Evolutionary conservation across 2,888 invertebrate species (phyloP), one percentile per base, ranked within the genome.

Genomic region (Synergus umbraculus): DNA sequence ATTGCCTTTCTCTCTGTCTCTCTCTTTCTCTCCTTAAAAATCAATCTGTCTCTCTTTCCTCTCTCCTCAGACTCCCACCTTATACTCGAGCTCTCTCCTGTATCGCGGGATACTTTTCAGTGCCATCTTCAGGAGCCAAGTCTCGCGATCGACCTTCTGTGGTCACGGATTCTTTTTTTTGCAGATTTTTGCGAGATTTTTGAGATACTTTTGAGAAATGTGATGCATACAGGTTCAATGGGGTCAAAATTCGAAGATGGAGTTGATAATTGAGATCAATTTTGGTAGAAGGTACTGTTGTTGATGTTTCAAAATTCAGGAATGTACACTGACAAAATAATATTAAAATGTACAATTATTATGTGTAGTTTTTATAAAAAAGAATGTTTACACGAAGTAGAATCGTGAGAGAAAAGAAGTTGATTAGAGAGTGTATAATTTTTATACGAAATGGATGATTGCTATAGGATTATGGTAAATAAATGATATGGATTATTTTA

Each of bases 41-140:
- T 77, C 73, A 63, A 66, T 41, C 67, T 44, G 78, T 83, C 22
- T 76, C 81, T 79, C 77, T 78, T 83, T 22, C 92, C 93, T 92
- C 93, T 79, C 78, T 67, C 79, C 67, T 80, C 66, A 54, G 22
- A 65, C 76, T 82, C 79, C 60, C 64, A 79, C 77, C 79, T 65
- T 63, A 12, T 18, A 80, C 77, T 66, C 78, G 67, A 54, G 76
- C 79, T 81, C 83, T 81, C 78, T 80, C 58, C 78, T 22, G 76
- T 81, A 80, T 79, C 82, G 78, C 49, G 73, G 12, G 3, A 73
- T n/a, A 83, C 81, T 76, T 80, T 69, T 80, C 78, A 66, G 67
- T 79, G 78, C 82, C 81, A 81, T 84, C 84, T 73, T 73, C 69
- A 73, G 69, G 49, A 18, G 76, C 64, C 76, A 78, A 81, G 79